phyloP scores from a whole-genome alignment of 2,797 vertebrate genomes.

The Cryptoprocta ferox region DNA sequence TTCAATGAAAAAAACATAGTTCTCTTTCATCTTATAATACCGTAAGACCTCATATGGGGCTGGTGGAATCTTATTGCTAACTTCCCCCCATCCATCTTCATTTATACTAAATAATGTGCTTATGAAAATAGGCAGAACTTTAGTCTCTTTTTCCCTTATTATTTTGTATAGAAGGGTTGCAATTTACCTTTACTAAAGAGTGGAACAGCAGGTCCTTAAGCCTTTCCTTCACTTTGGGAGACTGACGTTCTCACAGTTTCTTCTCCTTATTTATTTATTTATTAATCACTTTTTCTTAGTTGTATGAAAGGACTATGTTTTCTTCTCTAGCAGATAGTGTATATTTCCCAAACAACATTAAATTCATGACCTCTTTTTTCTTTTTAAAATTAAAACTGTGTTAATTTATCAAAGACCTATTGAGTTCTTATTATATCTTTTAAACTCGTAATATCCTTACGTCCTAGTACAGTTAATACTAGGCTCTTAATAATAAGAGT shows the following conservation, averaged over 20 bases:
- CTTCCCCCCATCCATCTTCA: neutral
- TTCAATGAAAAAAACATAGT: constrained; percentile 62
- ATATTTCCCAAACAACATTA: neutral
- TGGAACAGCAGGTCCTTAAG: neutral
- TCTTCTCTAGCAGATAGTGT: neutral
- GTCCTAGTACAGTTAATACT: neutral
- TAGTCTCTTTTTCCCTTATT: constrained; percentile 1
- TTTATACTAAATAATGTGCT: neutral
- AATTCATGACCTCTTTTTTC: neutral
- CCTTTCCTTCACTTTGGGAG: neutral
- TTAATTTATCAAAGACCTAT: constrained; percentile 8
- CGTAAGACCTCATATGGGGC: neutral
- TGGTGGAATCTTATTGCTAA: constrained; percentile 24
- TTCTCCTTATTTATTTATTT: neutral
- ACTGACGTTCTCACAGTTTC: neutral
- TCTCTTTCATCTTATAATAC: constrained; percentile 60
- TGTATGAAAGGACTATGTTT: neutral
- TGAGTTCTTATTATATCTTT: constrained; percentile 43
- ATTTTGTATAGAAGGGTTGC: neutral
- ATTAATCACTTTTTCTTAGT: neutral
- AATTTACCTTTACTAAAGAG: constrained; percentile 28
- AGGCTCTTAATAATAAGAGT: neutral
- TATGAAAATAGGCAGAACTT: constrained; percentile 35
- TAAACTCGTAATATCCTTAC: neutral
- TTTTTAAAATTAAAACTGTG: neutral